Base-by-base conservation (phyloP, 2,113 vertebrate species). In the Etheostoma spectabile region DNA sequence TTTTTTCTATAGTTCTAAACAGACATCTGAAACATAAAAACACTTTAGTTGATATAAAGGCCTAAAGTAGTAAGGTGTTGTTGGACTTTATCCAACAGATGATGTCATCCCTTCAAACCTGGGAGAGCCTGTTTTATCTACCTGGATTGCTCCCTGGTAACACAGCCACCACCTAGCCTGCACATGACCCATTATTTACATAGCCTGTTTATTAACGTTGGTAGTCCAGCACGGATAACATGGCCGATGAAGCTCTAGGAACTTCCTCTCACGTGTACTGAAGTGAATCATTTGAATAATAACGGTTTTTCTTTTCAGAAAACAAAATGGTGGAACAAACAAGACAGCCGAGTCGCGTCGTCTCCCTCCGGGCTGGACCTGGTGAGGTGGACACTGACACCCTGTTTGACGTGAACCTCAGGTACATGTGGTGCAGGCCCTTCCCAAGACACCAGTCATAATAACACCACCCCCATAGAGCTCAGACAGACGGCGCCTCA, bases 261-360 rank as follows among this genome's bases (percentile, higher is more conserved):
- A 16, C 51, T 35, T 22, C 59, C 14, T 42, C 22, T 66, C 12
- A n/a, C 1, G 1, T 60, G 16, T 38, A 0, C 45, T 4, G 5
- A 55, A 14, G 48, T 52, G 19, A 59, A n/a, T 8, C 1, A 76
- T 82, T 81, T 79, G 49, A 42, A 73, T 86, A 5, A 24, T 76
- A 45, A 6, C 12, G 53, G 42, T 27, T 38, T 77, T 6, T 84
- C 30, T 74, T 33, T 24, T 35, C 81, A 95, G 94, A 74, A 80
- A 85, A 85, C 79, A 93, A 93, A 82, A 96, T 95, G 94, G 94
- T 94, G 88, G 93, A 93, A 69, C 93, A 94, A 78, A 92, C 84
- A 30, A 92, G 91, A 83, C 63, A 74, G 60, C 68, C 55, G 2
- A 84, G 66, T 24, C 86, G 33, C 12, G 89, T 74, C 8, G 85